Evolutionary conservation across 2,113 vertebrate species (phyloP).

Genomic region (Poicephalus gulielmi): DNA sequence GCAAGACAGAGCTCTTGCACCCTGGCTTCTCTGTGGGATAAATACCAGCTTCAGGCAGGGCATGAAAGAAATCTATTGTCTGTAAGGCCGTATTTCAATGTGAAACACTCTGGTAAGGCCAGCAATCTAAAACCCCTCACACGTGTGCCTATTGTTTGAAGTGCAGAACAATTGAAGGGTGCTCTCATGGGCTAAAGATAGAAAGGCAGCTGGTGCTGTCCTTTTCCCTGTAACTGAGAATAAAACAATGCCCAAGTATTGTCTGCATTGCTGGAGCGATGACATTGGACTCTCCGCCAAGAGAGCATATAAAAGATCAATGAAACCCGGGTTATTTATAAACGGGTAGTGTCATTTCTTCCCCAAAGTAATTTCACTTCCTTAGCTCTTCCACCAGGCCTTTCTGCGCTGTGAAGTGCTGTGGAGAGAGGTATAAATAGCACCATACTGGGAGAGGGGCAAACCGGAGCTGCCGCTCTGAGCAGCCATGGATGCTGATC

Average conservation of each 20-base stretch:
- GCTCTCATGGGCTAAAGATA: conserved; percentile 77
- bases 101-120: conserved; percentile 11
- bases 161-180: conserved; percentile 80
- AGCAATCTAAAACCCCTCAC: not conserved
- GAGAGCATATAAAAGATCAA: conserved; percentile 56
- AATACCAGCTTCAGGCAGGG: conserved; percentile 4
- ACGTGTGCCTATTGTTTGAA: conserved; percentile 77
- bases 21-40: not conserved
- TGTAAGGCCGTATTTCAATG: not conserved
- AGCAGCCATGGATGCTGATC: not conserved
- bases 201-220: conserved; percentile 80
- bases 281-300: conserved; percentile 63
- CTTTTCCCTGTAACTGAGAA: conserved; percentile 73
- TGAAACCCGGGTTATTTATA: conserved; percentile 67
- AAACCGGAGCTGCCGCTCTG: rapidly evolving
- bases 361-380: conserved; percentile 62
- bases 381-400: conserved; percentile 42
- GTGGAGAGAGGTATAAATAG: not conserved
- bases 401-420: not conserved
- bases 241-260: conserved; percentile 76
- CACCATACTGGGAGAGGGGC: not conserved
- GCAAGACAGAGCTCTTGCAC: not conserved
- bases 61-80: conserved; percentile 31
- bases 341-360: conserved; percentile 50
- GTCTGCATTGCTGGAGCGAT: conserved; percentile 71